phyloP scores from a whole-genome alignment of 2,797 vertebrate species.

The Sphenopsis melanotis region DNA sequence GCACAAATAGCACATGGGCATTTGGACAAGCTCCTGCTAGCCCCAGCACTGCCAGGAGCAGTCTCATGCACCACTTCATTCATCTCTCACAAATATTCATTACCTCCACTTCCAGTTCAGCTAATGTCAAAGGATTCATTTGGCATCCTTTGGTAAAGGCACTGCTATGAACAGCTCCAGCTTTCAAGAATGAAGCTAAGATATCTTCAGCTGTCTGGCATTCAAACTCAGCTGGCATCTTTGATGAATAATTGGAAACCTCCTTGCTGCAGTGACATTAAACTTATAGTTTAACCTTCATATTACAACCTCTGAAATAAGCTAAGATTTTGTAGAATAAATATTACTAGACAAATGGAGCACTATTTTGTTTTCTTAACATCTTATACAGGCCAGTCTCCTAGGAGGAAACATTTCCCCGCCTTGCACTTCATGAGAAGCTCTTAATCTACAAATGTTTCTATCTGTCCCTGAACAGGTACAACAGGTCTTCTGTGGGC shows the following conservation, averaged over 20 bases:
- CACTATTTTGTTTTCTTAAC: background rate
- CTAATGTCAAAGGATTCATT: background rate
- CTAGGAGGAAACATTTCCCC: background rate
- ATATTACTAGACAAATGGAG: background rate
- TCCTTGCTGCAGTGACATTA: background rate
- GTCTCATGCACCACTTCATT: background rate
- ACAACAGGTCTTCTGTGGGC: background rate
- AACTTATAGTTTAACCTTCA: background rate
- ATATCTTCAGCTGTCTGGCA: background rate
- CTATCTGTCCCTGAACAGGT: background rate
- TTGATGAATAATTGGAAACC: background rate
- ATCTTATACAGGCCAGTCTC: background rate
- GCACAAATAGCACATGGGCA: accelerated
- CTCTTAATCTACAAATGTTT: background rate
- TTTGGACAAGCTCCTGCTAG: background rate
- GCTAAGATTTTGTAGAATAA: background rate
- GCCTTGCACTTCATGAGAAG: background rate
- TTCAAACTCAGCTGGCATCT: background rate
- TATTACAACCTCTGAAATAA: background rate
- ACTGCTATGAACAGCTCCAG: background rate
- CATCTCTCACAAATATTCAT: background rate
- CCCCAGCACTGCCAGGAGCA: background rate
- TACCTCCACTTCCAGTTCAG: background rate
- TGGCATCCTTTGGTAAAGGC: background rate
- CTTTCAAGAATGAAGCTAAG: background rate